Evolutionary conservation across 2,888 invertebrate species (phyloP).

Genomic region (Torymus texanus): DNA sequence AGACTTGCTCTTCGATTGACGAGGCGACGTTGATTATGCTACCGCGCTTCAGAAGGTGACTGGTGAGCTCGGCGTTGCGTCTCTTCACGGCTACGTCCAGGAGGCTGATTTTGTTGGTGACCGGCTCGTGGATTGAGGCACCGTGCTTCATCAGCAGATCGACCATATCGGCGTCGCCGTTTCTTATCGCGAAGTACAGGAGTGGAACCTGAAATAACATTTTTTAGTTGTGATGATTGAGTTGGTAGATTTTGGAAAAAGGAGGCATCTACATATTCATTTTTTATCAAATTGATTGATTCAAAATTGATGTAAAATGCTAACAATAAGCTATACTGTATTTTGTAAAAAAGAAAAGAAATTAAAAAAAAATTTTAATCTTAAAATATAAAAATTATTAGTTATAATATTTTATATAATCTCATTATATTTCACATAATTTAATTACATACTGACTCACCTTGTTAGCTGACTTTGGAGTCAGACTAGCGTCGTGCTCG

Average conservation of each 20-base stretch:
- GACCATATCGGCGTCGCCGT: not conserved
- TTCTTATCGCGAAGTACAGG: slow-evolving; percentile 1
- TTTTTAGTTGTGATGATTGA: no score
- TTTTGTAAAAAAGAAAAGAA: no score
- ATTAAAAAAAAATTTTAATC: no score
- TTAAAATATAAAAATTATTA: no score
- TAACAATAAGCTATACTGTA: no score
- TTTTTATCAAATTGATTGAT: no score
- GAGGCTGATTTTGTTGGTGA: not conserved
- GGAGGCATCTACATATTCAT: no score
- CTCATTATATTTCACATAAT: no score
- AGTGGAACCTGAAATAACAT: not conserved
- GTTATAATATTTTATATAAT: no score
- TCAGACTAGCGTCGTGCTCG: not conserved
- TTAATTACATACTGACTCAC: no score
- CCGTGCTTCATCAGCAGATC: slow-evolving; percentile 12
- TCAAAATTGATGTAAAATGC: no score
- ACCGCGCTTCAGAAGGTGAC: slow-evolving; percentile 1
- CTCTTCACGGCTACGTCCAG: not conserved
- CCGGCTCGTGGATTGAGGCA: not conserved
- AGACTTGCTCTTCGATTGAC: not conserved
- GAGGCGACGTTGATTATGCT: not conserved
- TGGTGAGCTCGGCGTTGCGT: not conserved
- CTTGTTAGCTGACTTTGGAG: not conserved
- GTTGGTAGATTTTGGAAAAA: no score